Conservation (phyloP, 2,113 vertebrate genomes). For the Neotragus moschatus region DNA sequence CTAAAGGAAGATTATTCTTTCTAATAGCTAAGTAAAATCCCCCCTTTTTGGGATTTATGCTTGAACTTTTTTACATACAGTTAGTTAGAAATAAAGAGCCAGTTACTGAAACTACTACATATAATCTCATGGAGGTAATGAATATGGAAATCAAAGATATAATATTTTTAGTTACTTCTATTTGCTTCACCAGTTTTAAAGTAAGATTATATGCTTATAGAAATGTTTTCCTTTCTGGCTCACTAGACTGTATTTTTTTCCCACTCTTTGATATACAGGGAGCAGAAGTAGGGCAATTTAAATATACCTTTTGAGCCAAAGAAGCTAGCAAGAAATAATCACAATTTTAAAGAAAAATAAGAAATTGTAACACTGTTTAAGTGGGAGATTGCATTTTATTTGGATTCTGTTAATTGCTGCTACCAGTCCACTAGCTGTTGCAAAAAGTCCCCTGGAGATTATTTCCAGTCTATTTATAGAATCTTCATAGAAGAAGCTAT, state of each 20-base stretch:
- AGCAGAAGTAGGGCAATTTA: conserved; percentile 50
- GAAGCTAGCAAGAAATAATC: conserved; percentile 51
- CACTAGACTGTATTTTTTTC: neutral
- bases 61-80: conserved; percentile 3
- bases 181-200: conserved; percentile 41
- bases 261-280: neutral
- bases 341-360: conserved; percentile 59
- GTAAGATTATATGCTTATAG: conserved; percentile 29
- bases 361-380: conserved; percentile 47
- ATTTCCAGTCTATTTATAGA: conserved; percentile 70
- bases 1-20: neutral
- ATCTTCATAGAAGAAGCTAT: conserved; percentile 29
- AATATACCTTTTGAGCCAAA: conserved; percentile 42
- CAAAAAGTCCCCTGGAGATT: conserved; percentile 56
- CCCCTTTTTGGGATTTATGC: neutral
- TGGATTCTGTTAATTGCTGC: conserved; percentile 64
- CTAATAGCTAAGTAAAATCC: neutral
- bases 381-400: conserved; percentile 62
- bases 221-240: conserved; percentile 53
- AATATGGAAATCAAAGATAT: conserved; percentile 13
- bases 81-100: neutral
- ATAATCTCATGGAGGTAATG: neutral
- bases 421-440: conserved; percentile 38
- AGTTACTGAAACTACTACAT: neutral
- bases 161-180: conserved; percentile 35